These are phyloP conservation scores for Lacanobia oleracea DNA, from an alignment of 2,888 invertebrate species.

Conservation along the genomic window DNA sequence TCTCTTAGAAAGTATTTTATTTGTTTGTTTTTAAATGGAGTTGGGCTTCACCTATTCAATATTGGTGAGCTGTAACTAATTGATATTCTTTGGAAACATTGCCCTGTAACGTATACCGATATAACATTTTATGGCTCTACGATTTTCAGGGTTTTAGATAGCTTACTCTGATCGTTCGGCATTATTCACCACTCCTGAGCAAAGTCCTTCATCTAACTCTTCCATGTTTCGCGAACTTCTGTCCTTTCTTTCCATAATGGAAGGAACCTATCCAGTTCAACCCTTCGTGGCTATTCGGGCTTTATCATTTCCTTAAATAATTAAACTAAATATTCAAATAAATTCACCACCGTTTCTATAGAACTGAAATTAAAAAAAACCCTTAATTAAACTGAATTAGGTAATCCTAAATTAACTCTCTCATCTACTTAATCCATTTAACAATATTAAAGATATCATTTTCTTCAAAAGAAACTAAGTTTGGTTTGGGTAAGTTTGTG, in stretches of 20 bases:
- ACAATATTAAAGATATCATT: constrained; percentile 3
- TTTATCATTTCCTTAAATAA: too few relatives aligned
- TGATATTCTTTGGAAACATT: neutral
- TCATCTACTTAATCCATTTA: neutral
- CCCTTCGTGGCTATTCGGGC: too few relatives aligned
- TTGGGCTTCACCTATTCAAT: neutral
- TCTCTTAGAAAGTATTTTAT: constrained; percentile 7
- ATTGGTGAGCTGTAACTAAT: neutral
- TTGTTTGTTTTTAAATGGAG: neutral
- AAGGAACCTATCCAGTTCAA: too few relatives aligned
- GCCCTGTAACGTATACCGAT: neutral
- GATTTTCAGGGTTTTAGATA: neutral
- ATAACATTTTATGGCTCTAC: neutral
- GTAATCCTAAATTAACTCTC: neutral
- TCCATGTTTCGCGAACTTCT: too few relatives aligned
- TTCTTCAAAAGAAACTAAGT: constrained; percentile 25
- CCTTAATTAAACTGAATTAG: neutral
- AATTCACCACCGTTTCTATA: too few relatives aligned
- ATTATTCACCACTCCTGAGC: neutral
- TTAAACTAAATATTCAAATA: too few relatives aligned
- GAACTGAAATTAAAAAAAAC: too few relatives aligned
- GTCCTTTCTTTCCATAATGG: too few relatives aligned
- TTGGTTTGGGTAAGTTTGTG: constrained; percentile 35
- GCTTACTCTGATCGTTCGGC: neutral
- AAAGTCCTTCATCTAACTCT: too few relatives aligned